Evolutionary conservation across 1,140 invertebrate genomes (phyloP), one percentile per base, ranked within the genome.

Genomic region (Leptinotarsa defecta): DNA sequence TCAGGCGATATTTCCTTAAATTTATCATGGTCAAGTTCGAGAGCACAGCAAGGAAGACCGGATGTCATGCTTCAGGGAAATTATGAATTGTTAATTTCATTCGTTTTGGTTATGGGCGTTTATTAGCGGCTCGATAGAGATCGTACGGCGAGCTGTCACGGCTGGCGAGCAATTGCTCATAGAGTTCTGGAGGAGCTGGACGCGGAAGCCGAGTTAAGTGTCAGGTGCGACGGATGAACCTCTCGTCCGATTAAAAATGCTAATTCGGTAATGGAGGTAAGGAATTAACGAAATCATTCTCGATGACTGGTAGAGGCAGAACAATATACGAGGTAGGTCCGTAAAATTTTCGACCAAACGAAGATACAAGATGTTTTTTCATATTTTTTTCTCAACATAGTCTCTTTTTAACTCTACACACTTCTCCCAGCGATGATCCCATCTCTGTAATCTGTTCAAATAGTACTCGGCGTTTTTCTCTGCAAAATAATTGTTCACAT

Each of bases 101-200:
- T 68, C 65, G 24, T 68, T 68, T 68, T 68, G 52, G 24, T 68
- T 68, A 68, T n/a, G 22, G 27, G 22, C 24, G 65, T 43, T 68
- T 68, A 68, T 68, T 68, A 68, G 24, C 27, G 15, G 65, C 15
- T 24, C 71, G 27, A 63, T 63, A 73, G 65, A 68, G 62, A 70
- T 63, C 48, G 57, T 48, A 63, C 68, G 74, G 68, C 69, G 52
- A 67, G 69, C 19, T 48, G 52, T 64, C 52, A 57, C n/a, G 52
- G 52, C n/a, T 57, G n/a, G 20, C 49, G 57, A 63, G 57, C 68
- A 75, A 75, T 75, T 75, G 65, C 61, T 71, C 74, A 75, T 68
- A 68, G 24, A 68, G 24, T 68, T 68, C 65, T 68, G 43, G 24
- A 43, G 52, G n/a, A 19, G 15, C n/a, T 11, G 6, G 17, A 68